phyloP scores from a whole-genome alignment of 2,113 vertebrate genomes.

The Perognathus longimembris region DNA sequence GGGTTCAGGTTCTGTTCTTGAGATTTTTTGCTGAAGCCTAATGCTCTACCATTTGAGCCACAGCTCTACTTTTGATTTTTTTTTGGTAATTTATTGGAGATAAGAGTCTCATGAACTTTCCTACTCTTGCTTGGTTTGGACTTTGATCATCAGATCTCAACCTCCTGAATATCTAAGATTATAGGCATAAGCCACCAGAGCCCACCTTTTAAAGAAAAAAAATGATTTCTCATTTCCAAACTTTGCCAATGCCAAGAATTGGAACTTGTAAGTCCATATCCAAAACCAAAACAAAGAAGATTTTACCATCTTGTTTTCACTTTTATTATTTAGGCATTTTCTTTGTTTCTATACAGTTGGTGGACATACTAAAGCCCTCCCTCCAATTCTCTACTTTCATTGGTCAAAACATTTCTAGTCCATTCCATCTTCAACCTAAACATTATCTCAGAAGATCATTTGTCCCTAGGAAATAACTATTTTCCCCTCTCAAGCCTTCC shows the following conservation, averaged over 20 bases:
- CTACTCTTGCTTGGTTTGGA: too few relatives aligned
- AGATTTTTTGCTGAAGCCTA: too few relatives aligned
- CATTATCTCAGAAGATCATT: constrained; percentile 6
- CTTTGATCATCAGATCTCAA: too few relatives aligned
- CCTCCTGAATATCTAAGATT: too few relatives aligned
- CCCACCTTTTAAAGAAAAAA: constrained; percentile 9
- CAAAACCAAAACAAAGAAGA: constrained; percentile 27
- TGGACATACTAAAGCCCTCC: not conserved
- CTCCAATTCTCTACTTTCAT: constrained; percentile 27
- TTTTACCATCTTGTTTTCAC: not conserved
- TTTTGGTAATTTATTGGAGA: too few relatives aligned
- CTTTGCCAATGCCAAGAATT: constrained; percentile 38
- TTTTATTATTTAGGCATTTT: constrained; percentile 21
- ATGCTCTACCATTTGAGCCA: too few relatives aligned
- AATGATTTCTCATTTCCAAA: constrained; percentile 40
- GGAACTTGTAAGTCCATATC: constrained; percentile 7
- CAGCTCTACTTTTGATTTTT: too few relatives aligned
- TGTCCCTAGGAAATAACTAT: constrained; percentile 31
- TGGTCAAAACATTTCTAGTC: not conserved
- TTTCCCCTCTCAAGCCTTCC: not conserved
- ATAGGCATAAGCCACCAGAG: too few relatives aligned
- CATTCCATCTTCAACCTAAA: not conserved
- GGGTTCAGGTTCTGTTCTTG: too few relatives aligned
- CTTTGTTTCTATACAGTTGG: not conserved
- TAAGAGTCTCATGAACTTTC: too few relatives aligned